These are phyloP conservation scores for Allophyes oxyacanthae DNA, from an alignment of 2,888 invertebrate genomes.

Conservation along the genomic window DNA sequence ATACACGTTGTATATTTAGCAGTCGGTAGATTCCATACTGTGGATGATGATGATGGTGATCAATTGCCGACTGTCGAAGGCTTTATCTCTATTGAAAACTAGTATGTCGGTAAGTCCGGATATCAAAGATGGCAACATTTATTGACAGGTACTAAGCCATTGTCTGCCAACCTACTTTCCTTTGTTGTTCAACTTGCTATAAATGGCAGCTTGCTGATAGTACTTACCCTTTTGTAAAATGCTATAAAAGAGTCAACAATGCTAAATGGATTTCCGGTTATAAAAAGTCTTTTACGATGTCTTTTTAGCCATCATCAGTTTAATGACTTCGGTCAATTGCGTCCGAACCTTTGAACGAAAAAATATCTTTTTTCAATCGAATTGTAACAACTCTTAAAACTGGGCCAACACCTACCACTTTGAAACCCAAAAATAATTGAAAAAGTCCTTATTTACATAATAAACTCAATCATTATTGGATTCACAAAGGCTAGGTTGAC, in stretches of 20 bases:
- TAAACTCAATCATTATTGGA: slow-evolving; percentile 31
- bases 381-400: slow-evolving; percentile 13
- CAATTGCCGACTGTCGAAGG: too few relatives aligned
- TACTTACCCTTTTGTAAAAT: neutral
- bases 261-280: slow-evolving; percentile 1
- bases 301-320: slow-evolving; percentile 6
- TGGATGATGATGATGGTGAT: too few relatives aligned
- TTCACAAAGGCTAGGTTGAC: slow-evolving; percentile 37
- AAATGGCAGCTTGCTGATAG: too few relatives aligned
- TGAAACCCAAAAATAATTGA: slow-evolving; percentile 41
- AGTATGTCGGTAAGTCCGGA: too few relatives aligned
- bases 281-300: slow-evolving; percentile 6
- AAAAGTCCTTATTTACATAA: slow-evolving; percentile 47
- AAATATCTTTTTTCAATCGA: slow-evolving; percentile 16
- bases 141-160: too few relatives aligned
- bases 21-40: too few relatives aligned
- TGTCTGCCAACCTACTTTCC: too few relatives aligned
- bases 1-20: too few relatives aligned
- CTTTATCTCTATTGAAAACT: too few relatives aligned
- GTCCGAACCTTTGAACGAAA: slow-evolving; percentile 14
- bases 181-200: too few relatives aligned
- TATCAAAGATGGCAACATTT: too few relatives aligned
- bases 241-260: slow-evolving; percentile 5
- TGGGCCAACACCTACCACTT: slow-evolving; percentile 19
- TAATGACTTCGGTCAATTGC: slow-evolving; percentile 19